Percentiles rank a stretch among this genome's conserved stretches.
Conservation (phyloP, 2,888 invertebrate genomes). For the Hipparchia semele region DNA sequence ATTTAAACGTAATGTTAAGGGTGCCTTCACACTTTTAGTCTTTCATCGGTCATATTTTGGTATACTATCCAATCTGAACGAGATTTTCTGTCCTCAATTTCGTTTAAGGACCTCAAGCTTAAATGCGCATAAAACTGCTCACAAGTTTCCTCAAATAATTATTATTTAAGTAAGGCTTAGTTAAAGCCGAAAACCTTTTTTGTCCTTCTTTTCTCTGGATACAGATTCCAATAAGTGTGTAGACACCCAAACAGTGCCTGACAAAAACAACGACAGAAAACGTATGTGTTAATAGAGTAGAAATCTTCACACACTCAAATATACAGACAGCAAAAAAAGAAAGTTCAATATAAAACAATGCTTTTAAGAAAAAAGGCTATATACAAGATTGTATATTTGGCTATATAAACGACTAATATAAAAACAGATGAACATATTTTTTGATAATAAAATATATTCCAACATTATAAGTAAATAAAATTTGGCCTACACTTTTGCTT, state of each 20-base stretch:
- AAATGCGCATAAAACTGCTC: background rate
- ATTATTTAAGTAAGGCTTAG: too few species aligned
- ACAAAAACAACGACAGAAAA: constrained; percentile 19
- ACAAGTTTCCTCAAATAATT: background rate
- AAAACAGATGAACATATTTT: constrained; percentile 17
- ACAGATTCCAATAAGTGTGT: background rate
- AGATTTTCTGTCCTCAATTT: background rate
- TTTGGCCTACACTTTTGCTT: constrained; percentile 27
- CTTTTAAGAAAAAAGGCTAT: constrained; percentile 34
- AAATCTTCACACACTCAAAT: constrained; percentile 70
- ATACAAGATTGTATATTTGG: constrained; percentile 43
- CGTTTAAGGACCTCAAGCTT: background rate
- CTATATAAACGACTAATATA: constrained; percentile 38
- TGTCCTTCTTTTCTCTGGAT: background rate
- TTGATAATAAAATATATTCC: constrained; percentile 25
- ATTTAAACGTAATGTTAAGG: constrained; percentile 17
- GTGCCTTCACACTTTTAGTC: background rate
- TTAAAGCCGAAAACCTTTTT: background rate
- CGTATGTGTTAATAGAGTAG: constrained; percentile 43
- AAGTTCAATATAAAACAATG: constrained; percentile 35
- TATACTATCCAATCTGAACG: background rate
- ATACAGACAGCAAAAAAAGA: constrained; percentile 64
- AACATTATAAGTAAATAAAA: constrained; percentile 30
- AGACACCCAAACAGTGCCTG: constrained; percentile 14
- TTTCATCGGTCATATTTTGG: background rate